These are phyloP conservation scores for Chelonus formosanus DNA, from an alignment of 2,888 invertebrate genomes.

Conservation along the genomic window DNA sequence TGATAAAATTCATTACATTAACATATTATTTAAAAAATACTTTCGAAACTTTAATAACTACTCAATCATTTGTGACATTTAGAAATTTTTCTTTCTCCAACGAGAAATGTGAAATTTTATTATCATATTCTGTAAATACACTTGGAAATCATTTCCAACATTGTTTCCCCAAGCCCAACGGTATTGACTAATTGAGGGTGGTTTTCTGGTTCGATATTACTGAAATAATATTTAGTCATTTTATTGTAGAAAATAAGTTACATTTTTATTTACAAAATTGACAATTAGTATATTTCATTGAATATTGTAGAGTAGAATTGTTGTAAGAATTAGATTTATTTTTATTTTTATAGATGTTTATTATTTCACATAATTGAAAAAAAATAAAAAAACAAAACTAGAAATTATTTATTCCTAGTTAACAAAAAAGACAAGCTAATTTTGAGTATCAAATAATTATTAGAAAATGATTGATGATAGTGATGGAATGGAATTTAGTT, in stretches of 20 bases:
- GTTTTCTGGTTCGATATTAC: constrained; percentile 18
- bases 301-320: not conserved
- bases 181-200: constrained; percentile 18
- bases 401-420: no score
- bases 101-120: not conserved
- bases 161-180: not conserved
- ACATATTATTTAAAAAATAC: constrained; percentile 18
- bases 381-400: no score
- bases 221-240: constrained; percentile 3
- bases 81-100: no score
- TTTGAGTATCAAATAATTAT: no score
- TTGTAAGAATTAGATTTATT: constrained; percentile 2
- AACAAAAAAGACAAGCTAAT: no score
- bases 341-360: not conserved
- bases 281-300: no score
- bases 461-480: no score
- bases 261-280: no score
- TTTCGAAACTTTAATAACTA: not conserved
- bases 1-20: constrained; percentile 20
- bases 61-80: not conserved
- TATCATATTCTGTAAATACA: not conserved
- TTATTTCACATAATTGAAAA: no score
- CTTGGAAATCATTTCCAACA: no score
- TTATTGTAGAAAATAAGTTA: no score
- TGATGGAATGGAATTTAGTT: no score